Evolutionary conservation across 2,888 invertebrate species (phyloP).

Genomic region (Yponomeuta sedellus): DNA sequence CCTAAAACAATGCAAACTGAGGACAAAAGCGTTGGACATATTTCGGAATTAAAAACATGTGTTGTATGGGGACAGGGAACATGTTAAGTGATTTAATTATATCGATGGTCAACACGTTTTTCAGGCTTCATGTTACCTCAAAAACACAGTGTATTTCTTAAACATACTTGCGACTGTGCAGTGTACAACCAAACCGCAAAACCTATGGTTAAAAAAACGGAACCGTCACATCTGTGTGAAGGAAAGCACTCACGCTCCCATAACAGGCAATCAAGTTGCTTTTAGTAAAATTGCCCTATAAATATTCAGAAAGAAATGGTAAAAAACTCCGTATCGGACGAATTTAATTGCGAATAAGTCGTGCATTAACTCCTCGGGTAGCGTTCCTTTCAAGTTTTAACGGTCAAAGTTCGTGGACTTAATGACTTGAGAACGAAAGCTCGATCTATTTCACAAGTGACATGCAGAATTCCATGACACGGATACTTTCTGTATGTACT

Average conservation of each 20-base stretch:
- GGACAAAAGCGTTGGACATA: no score
- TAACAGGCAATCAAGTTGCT: slow-evolving; percentile 54
- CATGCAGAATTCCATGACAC: neutral
- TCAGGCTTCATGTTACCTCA: no score
- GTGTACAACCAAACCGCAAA: no score
- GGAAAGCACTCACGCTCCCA: slow-evolving; percentile 35
- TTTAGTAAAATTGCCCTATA: slow-evolving; percentile 73
- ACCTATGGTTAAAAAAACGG: slow-evolving; percentile 14
- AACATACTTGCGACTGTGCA: no score
- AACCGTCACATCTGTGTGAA: slow-evolving; percentile 26
- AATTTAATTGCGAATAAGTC: slow-evolving; percentile 53
- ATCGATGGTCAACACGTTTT: no score
- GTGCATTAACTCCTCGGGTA: neutral
- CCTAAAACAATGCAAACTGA: no score
- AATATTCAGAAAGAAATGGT: slow-evolving; percentile 63
- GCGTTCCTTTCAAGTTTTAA: neutral
- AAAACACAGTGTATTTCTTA: no score
- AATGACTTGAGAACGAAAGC: neutral
- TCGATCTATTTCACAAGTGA: neutral
- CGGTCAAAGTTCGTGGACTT: neutral
- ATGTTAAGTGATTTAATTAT: no score
- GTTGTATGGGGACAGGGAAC: no score
- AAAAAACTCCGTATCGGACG: slow-evolving; percentile 50
- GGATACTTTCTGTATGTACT: neutral
- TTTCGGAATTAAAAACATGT: no score